Conservation (phyloP, 2,113 vertebrate genomes). For the Gadus macrocephalus region DNA sequence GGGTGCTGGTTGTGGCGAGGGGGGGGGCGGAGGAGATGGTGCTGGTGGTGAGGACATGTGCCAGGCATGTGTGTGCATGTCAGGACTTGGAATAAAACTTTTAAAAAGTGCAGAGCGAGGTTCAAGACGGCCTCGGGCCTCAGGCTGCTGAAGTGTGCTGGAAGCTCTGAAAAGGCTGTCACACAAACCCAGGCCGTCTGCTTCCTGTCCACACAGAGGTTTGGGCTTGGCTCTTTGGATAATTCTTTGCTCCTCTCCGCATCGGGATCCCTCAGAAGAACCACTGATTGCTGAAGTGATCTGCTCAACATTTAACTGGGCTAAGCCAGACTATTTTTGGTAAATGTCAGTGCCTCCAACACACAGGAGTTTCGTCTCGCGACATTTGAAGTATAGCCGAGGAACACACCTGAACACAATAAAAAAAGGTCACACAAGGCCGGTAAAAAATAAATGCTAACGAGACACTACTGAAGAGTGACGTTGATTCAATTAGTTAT, state of each 20-base stretch:
- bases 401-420: too few species aligned
- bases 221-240: neutral
- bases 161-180: too few species aligned
- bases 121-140: slow-evolving; percentile 28
- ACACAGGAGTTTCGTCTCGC: too few species aligned
- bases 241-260: neutral
- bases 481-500: too few species aligned
- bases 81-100: slow-evolving; percentile 27
- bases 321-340: too few species aligned
- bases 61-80: slow-evolving; percentile 57
- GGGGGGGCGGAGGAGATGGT: slow-evolving; percentile 13
- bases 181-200: neutral
- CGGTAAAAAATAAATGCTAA: too few species aligned
- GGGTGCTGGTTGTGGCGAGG: slow-evolving; percentile 19
- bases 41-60: slow-evolving; percentile 49
- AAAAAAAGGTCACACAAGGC: too few species aligned
- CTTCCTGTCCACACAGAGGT: neutral
- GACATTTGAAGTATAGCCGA: too few species aligned
- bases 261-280: neutral
- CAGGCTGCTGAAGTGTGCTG: neutral
- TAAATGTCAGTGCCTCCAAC: too few species aligned
- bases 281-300: too few species aligned
- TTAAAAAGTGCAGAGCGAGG: slow-evolving; percentile 28
- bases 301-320: too few species aligned
- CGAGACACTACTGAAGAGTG: too few species aligned